A percentile compares a stretch with the other conserved stretches of the same genome.
These are phyloP conservation scores for Dryoscopus gambensis DNA, from an alignment of 2,113 vertebrate genomes.

Conservation along the genomic window DNA sequence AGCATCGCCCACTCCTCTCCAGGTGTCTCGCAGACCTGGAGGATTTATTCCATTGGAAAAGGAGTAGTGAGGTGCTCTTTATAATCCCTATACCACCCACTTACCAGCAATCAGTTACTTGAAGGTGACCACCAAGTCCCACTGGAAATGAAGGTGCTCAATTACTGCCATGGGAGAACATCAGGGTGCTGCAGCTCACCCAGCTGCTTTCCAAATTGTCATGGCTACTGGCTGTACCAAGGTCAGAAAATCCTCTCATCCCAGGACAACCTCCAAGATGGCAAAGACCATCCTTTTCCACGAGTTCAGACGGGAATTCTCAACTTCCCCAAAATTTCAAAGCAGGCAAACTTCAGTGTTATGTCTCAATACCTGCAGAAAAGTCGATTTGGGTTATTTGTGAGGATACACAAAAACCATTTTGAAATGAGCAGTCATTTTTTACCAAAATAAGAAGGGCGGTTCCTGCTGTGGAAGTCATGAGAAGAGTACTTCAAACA, in stretches of 20 bases:
- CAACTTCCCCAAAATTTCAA: neutral
- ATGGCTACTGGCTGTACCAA: neutral
- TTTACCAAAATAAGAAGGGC: neutral
- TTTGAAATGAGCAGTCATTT: neutral
- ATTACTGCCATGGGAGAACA: rapidly evolving
- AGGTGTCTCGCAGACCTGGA: neutral
- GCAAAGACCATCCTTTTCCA: neutral
- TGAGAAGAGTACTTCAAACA: neutral
- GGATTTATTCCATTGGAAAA: neutral
- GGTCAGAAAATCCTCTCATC: neutral
- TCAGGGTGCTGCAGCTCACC: neutral
- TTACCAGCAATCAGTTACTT: neutral
- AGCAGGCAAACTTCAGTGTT: neutral
- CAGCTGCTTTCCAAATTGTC: neutral
- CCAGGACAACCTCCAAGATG: neutral
- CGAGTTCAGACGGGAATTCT: neutral
- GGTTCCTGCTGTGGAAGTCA: neutral
- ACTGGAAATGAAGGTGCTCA: neutral
- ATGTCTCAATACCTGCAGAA: neutral
- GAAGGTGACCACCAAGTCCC: neutral
- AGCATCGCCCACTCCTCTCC: neutral
- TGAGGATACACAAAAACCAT: neutral
- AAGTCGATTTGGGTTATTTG: neutral
- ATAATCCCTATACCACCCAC: neutral
- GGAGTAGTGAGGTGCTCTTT: neutral